Evolutionary conservation across 2,888 invertebrate species (phyloP).

Genomic region (Oscheius sp.): DNA sequence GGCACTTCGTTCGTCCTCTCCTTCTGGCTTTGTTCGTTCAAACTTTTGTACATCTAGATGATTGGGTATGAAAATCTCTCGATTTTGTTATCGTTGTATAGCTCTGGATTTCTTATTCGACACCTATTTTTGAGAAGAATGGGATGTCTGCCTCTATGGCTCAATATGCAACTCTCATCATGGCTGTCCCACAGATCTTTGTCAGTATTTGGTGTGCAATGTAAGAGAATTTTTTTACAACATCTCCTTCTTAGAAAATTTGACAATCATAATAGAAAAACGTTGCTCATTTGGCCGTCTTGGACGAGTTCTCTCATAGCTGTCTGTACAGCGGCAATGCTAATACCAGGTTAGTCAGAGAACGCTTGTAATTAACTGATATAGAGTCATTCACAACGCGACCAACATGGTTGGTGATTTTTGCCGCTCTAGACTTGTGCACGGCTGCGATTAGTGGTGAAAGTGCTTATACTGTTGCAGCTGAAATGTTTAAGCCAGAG

Average conservation of each 20-base stretch:
- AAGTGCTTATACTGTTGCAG: slow-evolving; percentile 61
- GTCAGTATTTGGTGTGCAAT: slow-evolving; percentile 52
- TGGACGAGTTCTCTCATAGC: slow-evolving; percentile 52
- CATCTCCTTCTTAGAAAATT: slow-evolving; percentile 41
- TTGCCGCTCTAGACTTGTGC: slow-evolving; percentile 62
- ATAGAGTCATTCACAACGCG: neutral
- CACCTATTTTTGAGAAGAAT: slow-evolving; percentile 61
- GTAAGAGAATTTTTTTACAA: neutral
- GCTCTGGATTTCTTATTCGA: slow-evolving; percentile 67
- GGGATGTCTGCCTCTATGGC: slow-evolving; percentile 52
- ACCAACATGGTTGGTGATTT: slow-evolving; percentile 44
- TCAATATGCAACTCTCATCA: slow-evolving; percentile 56
- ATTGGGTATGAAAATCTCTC: slow-evolving; percentile 55
- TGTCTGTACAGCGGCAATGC: neutral
- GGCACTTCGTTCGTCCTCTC: slow-evolving; percentile 59
- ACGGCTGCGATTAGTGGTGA: slow-evolving; percentile 65
- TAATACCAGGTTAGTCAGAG: slow-evolving; percentile 29
- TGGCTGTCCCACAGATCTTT: slow-evolving; percentile 55
- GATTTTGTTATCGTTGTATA: slow-evolving; percentile 31
- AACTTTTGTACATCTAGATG: slow-evolving; percentile 64
- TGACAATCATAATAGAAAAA: slow-evolving; percentile 55
- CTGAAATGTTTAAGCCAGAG: slow-evolving; percentile 62
- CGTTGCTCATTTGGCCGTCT: slow-evolving; percentile 59
- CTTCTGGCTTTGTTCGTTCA: slow-evolving; percentile 58
- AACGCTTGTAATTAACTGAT: slow-evolving; percentile 27